Base-by-base conservation (phyloP, 2,888 invertebrate genomes). In the Macrosiphum euphorbiae region DNA sequence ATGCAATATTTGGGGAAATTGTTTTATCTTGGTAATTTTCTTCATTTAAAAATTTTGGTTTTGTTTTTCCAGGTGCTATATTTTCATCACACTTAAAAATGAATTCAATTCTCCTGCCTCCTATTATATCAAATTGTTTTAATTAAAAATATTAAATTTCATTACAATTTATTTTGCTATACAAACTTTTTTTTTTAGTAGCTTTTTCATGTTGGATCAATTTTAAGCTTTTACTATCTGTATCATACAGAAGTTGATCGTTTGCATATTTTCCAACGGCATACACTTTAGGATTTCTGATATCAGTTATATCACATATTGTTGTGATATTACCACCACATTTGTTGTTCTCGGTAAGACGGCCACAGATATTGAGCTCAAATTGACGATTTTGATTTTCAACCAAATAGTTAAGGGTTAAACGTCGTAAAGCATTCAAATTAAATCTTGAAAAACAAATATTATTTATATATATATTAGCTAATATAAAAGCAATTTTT, bases 291-390 rank as follows among this genome's bases (percentile, higher is more conserved):
- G 94, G 44, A 26, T 58, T 13, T 8, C 0, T 52, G 26, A 24
- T 35, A 93, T 93, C 50, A 35, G 90, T 94, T 8, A 94, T 61
- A 90, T 94, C 94, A 44, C 94, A 94, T 85, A 94, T 90, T 86
- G 90, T 93, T n/a, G 94, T 94, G 28, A 86, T 93, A 90, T 86
- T 94, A 50, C 35, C 55, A n/a, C 86, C 86, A 67, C 94, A 94
- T 67, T 58, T 85, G 61, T 50, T 93, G 61, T 85, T 50, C 28
- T 61, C 16, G 1, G 41, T 85, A 16, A 94, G 86, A 86, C 90
- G 85, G 24, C 94, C 94, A 90, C 94, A 94, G 41, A 94, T 94
- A 90, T 94, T 94, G 1, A 94, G 26, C 13, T 90, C 85, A 86
- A 94, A 94, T 41, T 28, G 50, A 41, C 90, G 94, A 61, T 61